These are phyloP conservation scores for Myrmophylax atrothorax DNA, from an alignment of 2,113 vertebrate species.

Conservation along the genomic window DNA sequence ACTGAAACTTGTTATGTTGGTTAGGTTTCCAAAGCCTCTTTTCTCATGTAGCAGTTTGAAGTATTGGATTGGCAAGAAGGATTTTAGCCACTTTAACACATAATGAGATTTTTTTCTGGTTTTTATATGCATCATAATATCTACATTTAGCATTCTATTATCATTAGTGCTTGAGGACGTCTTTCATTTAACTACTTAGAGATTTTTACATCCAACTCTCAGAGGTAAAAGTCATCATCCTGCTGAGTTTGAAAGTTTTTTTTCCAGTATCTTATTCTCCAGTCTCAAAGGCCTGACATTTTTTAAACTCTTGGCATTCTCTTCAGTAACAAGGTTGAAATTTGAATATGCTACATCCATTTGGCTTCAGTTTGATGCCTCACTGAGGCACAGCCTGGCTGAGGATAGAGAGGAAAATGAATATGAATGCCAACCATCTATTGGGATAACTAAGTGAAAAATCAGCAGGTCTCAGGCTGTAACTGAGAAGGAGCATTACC, in stretches of 20 bases:
- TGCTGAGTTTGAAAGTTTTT: conserved; percentile 35
- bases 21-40: not conserved
- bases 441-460: conserved; percentile 38
- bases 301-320: conserved; percentile 46
- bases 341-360: conserved; percentile 30
- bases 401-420: conserved; percentile 27
- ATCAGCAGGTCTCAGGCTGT: conserved; percentile 3
- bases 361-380: conserved; percentile 21
- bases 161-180: not conserved
- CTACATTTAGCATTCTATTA: not conserved
- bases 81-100: not conserved
- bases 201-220: not conserved
- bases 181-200: not conserved
- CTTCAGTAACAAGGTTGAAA: conserved; percentile 37
- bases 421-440: conserved; percentile 8
- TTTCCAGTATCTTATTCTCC: not conserved
- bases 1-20: not conserved
- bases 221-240: not conserved
- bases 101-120: not conserved
- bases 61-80: not conserved
- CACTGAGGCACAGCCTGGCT: conserved; percentile 5
- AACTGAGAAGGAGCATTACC: conserved; percentile 34
- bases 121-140: not conserved
- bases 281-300: not conserved
- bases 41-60: not conserved